Conservation (phyloP, 2,888 invertebrate genomes). For the Conchocele bisecta region DNA sequence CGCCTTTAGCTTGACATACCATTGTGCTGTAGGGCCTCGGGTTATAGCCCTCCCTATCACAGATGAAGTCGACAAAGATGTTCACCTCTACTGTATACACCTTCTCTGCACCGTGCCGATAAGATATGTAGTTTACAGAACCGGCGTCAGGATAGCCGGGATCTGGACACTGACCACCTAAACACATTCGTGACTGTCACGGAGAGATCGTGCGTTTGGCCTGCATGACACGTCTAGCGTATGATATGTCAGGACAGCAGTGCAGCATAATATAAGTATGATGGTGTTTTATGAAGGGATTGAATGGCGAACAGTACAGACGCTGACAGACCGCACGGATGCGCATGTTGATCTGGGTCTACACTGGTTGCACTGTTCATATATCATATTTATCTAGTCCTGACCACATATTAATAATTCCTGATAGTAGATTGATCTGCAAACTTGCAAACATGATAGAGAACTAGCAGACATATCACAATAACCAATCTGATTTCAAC, state of each 20-base stretch:
- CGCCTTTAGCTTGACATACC: conserved; percentile 18
- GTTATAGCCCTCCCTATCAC: conserved; percentile 28
- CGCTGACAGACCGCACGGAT: no score
- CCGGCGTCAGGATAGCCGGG: conserved; percentile 43
- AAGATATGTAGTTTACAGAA: conserved; percentile 20
- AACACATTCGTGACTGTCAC: background rate
- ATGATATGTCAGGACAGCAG: background rate
- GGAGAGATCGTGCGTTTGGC: background rate
- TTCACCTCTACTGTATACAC: conserved; percentile 33
- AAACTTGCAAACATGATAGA: no score
- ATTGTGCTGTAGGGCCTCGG: conserved; percentile 19
- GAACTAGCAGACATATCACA: no score
- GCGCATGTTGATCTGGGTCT: no score
- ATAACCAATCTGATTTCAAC: no score
- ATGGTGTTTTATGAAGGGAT: background rate
- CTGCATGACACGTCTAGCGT: background rate
- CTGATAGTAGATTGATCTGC: no score
- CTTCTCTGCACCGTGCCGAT: conserved; percentile 12
- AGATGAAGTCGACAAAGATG: conserved; percentile 29
- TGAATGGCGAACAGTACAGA: no score
- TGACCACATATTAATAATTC: no score
- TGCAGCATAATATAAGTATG: background rate
- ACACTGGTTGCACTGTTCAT: no score
- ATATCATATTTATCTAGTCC: no score
- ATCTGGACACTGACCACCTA: conserved; percentile 43